phyloP scores from a whole-genome alignment of 2,113 vertebrate genomes.

The Falco punctatus region DNA sequence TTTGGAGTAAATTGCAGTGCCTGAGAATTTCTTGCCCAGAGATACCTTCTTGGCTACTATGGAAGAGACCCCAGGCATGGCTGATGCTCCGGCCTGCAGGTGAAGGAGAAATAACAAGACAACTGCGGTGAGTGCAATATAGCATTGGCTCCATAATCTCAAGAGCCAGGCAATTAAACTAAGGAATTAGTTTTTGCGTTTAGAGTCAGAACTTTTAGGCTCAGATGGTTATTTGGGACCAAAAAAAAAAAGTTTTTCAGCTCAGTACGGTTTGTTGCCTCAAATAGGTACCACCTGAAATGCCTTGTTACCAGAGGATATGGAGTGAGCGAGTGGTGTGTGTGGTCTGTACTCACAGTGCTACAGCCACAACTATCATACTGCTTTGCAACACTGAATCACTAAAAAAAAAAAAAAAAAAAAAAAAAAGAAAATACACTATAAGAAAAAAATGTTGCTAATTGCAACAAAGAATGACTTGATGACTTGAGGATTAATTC shows the following conservation, averaged over 20 bases:
- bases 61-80: not conserved
- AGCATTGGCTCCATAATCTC: not conserved
- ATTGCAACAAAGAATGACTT: not conserved
- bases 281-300: not conserved
- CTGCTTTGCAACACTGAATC: not conserved
- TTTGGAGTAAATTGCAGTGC: not conserved
- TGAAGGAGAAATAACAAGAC: not conserved
- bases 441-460: fast-evolving
- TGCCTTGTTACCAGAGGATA: not conserved
- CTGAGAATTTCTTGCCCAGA: not conserved
- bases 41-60: not conserved
- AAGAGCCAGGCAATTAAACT: not conserved
- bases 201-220: not conserved
- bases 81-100: not conserved
- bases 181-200: not conserved
- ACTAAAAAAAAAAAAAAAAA: fast-evolving
- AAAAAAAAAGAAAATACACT: too few relatives aligned
- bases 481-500: not conserved
- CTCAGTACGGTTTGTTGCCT: not conserved
- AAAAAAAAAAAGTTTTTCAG: not conserved
- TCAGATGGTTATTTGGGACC: not conserved
- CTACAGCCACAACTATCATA: not conserved
- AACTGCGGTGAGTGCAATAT: not conserved
- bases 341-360: not conserved
- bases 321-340: not conserved